A percentile compares a stretch with the other conserved stretches of the same genome.
phyloP scores from a whole-genome alignment of 2,113 vertebrate species.

The Rhinolophus ferrumequinum region DNA sequence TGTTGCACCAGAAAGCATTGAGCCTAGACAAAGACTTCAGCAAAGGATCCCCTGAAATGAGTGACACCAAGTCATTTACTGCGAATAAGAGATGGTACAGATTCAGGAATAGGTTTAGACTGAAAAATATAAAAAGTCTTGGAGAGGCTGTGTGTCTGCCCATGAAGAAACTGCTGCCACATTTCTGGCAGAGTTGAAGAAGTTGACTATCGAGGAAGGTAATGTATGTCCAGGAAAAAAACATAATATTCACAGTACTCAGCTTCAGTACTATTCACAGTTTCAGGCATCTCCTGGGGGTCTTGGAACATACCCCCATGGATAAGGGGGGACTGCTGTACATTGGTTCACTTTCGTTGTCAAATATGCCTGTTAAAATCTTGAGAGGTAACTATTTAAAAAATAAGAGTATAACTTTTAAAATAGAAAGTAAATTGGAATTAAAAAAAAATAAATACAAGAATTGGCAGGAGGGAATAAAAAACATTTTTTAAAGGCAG shows the following conservation, averaged over 20 bases:
- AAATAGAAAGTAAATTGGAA: not conserved
- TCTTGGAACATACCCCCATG: not conserved
- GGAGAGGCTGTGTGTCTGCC: not conserved
- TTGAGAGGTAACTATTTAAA: not conserved
- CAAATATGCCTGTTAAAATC: slow-evolving; percentile 10
- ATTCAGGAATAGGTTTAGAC: not conserved
- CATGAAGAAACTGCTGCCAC: not conserved
- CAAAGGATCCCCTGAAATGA: not conserved
- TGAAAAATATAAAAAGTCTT: not conserved
- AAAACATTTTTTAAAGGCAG: not conserved
- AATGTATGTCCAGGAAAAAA: not conserved
- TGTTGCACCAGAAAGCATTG: not conserved
- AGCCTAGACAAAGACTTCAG: not conserved
- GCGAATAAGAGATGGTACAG: not conserved
- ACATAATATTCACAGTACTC: no score
- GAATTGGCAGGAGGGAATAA: not conserved
- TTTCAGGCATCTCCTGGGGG: not conserved
- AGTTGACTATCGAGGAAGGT: not conserved
- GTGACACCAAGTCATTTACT: not conserved
- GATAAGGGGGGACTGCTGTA: not conserved
- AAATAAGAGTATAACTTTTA: not conserved
- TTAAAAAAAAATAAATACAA: not conserved
- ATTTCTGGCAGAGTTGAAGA: not conserved
- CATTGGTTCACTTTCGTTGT: not conserved
- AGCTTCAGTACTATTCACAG: not conserved